These are phyloP conservation scores for Aradus depressus DNA, from an alignment of 2,888 invertebrate species.

Conservation along the genomic window DNA sequence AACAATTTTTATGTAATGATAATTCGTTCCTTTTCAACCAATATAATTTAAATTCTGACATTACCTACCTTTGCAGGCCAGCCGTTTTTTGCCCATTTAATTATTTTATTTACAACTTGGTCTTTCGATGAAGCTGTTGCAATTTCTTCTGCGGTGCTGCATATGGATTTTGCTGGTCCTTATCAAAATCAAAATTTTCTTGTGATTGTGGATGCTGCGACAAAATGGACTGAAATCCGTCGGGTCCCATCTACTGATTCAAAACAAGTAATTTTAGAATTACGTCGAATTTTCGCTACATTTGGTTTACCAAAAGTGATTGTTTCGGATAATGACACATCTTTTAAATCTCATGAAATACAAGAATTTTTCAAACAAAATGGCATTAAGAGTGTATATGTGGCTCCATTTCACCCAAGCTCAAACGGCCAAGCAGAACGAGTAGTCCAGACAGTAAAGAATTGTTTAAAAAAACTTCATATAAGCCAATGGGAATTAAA, in stretches of 20 bases:
- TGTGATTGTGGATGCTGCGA: conserved; percentile 18
- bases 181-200: conserved; percentile 15
- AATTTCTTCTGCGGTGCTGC: no score
- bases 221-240: conserved; percentile 18
- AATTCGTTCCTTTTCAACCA: no score
- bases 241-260: conserved; percentile 7
- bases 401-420: conserved; percentile 16
- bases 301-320: conserved; percentile 11
- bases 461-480: no score
- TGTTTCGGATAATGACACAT: conserved; percentile 18
- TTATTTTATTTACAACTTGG: no score
- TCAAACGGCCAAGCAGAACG: not conserved
- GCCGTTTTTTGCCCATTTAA: no score
- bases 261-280: conserved; percentile 2
- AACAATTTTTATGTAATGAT: no score
- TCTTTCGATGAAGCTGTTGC: no score
- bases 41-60: no score
- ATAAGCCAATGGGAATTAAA: no score
- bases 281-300: conserved; percentile 6
- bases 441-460: not conserved
- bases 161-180: conserved; percentile 15
- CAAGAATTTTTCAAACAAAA: not conserved
- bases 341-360: conserved; percentile 6
- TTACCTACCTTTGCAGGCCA: no score
- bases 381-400: conserved; percentile 11